Evolutionary conservation across 2,888 invertebrate genomes (phyloP), one percentile per base, ranked within the genome.

Genomic region (Arctia plantaginis): DNA sequence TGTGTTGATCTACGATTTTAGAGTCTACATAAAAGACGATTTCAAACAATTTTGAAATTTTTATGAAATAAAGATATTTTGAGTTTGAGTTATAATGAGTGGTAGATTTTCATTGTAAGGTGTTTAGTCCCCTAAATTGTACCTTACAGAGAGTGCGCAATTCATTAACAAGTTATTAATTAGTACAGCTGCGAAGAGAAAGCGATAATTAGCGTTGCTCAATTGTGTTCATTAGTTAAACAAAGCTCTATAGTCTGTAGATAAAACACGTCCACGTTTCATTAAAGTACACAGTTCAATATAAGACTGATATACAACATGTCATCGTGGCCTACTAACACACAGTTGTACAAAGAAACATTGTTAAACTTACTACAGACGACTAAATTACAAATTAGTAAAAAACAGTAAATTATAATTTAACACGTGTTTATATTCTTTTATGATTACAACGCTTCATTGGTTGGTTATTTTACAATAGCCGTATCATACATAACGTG

Each of bases 271-370:
- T 62, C 15, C 30, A 62, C 6, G 30, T 62, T 62, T 27, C 62
- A 62, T 75, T 79, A 47, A 75, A 47, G 71, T 74, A 74, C 82
- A 70, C 75, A 81, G 71, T 76, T 74, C 73, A 68, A 72, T 69
- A 69, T 64, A 51, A 30, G 71, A 64, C 59, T 71, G 66, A 70
- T 77, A 81, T 80, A 83, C 59, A 73, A 66, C 59, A 27, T 67
- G 66, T 77, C 75, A 74, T 72, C 76, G 33, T 75, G 78, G 69
- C 80, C 80, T 69, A 84, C 73, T 77, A 80, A 33, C 13, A 47
- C 47, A 66, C 77, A 83, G 81, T 79, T 80, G 80, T 65, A 72
- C 69, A 83, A 78, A 80, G 78, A 74, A 65, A 15, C 59, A 69
- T 68, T 68, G 67, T 82, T 44, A 69, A 3, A 30, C 30, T 30